Conservation (phyloP, 2,888 invertebrate species). For the Villa cingulata region DNA sequence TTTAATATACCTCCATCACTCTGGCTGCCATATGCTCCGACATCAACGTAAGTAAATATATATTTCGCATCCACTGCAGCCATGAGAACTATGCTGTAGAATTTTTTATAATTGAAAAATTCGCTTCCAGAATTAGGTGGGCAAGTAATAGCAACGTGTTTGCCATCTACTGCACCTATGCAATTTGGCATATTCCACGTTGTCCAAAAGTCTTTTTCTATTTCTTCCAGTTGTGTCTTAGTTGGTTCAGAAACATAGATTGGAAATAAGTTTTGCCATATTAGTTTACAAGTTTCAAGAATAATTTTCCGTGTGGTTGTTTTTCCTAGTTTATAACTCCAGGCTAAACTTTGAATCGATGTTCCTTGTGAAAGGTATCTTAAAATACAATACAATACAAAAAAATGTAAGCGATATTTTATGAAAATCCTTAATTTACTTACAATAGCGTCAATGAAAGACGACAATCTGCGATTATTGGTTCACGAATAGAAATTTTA, state of each 20-base stretch:
- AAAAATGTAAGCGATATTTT: not conserved
- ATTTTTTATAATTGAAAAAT: constrained; percentile 17
- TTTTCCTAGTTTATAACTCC: constrained; percentile 1
- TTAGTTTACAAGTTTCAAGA: not conserved
- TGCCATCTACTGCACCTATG: constrained; percentile 17
- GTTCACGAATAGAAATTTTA: not conserved
- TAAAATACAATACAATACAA: not conserved
- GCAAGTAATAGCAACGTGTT: constrained; percentile 16
- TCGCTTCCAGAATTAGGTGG: constrained; percentile 15
- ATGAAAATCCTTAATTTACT: too few species aligned
- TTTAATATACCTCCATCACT: constrained; percentile 11
- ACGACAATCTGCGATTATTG: not conserved
- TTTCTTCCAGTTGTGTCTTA: not conserved
- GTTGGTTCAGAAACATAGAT: not conserved
- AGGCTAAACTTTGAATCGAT: not conserved
- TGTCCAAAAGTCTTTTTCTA: constrained; percentile 10
- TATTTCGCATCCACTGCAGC: constrained; percentile 13
- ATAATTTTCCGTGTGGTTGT: constrained; percentile 1
- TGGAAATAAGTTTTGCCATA: not conserved
- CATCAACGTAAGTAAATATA: constrained; percentile 13
- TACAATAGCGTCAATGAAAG: not conserved
- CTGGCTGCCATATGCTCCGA: constrained; percentile 13
- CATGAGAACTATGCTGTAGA: constrained; percentile 14
- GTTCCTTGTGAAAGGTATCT: constrained; percentile 1
- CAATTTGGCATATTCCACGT: constrained; percentile 18